A percentile compares a stretch with the other conserved stretches of the same genome.
phyloP scores from a whole-genome alignment of 2,888 invertebrate genomes.

The Pammene aurita region DNA sequence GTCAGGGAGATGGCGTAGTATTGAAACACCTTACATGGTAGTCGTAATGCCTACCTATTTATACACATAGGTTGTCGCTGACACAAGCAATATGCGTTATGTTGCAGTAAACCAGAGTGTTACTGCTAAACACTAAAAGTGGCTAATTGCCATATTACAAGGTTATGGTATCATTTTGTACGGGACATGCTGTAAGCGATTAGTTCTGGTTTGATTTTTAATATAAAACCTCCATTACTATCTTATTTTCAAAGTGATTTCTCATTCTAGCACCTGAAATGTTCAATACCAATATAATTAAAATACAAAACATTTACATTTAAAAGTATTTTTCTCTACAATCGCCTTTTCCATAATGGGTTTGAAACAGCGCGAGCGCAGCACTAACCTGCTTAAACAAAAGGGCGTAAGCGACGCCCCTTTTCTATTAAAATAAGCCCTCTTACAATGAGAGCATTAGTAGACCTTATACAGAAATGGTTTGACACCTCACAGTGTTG shows the following conservation, averaged over 20 bases:
- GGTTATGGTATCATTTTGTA: not conserved
- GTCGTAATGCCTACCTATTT: too few relatives aligned
- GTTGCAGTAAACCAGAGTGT: too few relatives aligned
- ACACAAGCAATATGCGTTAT: too few relatives aligned
- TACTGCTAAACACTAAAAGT: too few relatives aligned
- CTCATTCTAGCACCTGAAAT: not conserved
- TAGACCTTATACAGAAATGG: constrained; percentile 14
- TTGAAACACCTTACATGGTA: too few relatives aligned
- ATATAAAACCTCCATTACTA: not conserved
- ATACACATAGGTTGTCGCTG: too few relatives aligned
- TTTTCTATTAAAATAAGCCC: not conserved
- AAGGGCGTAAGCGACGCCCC: not conserved
- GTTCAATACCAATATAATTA: not conserved
- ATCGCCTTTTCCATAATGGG: constrained; percentile 19
- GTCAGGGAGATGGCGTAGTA: too few relatives aligned
- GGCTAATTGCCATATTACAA: too few relatives aligned
- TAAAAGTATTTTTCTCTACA: not conserved
- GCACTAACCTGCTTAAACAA: not conserved
- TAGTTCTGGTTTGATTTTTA: too few relatives aligned
- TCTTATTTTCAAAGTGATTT: not conserved
- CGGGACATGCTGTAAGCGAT: too few relatives aligned
- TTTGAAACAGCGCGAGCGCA: not conserved
- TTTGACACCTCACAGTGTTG: constrained; percentile 16
- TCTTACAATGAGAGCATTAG: not conserved
- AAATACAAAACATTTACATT: constrained; percentile 6